phyloP scores from a whole-genome alignment of 1,140 invertebrate genomes.

The Polyergus mexicanus region DNA sequence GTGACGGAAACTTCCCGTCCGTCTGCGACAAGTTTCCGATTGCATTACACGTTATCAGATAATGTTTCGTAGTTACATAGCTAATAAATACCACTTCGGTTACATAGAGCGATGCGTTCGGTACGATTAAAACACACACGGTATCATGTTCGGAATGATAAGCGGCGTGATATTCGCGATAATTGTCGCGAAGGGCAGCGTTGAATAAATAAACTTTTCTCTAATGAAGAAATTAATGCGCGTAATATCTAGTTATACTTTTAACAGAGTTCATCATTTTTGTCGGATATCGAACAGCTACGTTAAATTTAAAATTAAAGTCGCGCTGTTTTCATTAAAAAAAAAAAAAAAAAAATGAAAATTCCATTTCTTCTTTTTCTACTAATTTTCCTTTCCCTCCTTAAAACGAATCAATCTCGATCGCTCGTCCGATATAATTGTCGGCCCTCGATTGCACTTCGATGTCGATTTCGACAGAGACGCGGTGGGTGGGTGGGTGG shows the following conservation, averaged over 20 bases:
- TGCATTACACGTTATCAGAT: conserved; percentile 3
- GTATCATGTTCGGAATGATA: conserved; percentile 14
- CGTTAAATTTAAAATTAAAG: background rate
- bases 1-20: background rate
- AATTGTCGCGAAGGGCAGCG: background rate
- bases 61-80: conserved; percentile 13
- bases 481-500: too few relatives aligned
- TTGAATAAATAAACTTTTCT: background rate
- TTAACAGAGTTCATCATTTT: conserved; percentile 5
- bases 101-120: background rate
- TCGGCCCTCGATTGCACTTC: conserved; percentile 28
- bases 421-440: conserved; percentile 22
- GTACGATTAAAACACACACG: conserved; percentile 23
- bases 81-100: background rate
- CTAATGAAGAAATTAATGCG: conserved; percentile 26
- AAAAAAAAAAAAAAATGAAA: background rate
- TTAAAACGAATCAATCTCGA: conserved; percentile 1
- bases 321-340: background rate
- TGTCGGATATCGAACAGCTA: conserved; percentile 13
- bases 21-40: background rate
- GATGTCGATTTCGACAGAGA: background rate
- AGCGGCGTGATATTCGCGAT: background rate
- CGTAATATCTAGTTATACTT: background rate
- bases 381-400: background rate
- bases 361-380: background rate